Evolutionary conservation across 2,888 invertebrate species (phyloP).

Genomic region (Nemurella pictetii): DNA sequence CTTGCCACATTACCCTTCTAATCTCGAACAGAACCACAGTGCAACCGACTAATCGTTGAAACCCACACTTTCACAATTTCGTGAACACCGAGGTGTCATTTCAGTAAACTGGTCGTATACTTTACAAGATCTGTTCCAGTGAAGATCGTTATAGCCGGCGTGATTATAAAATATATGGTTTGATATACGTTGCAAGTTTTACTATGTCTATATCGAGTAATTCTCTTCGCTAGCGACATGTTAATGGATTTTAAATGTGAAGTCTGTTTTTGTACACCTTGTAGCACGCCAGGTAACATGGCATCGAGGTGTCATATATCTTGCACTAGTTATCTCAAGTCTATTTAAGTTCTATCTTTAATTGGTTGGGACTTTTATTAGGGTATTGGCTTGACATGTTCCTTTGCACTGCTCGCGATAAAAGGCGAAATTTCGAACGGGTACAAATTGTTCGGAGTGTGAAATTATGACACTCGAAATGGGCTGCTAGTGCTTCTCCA

Average conservation of each 20-base stretch:
- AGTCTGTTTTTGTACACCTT: conserved; percentile 30
- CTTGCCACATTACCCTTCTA: conserved; percentile 7
- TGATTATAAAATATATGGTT: conserved; percentile 27
- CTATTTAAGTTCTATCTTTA: conserved; percentile 32
- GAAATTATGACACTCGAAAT: neutral
- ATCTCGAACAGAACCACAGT: neutral
- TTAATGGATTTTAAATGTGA: conserved; percentile 29
- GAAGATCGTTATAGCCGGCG: neutral
- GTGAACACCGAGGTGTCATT: neutral
- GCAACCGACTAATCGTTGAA: conserved; percentile 5
- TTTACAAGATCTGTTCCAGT: neutral
- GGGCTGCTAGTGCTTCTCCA: neutral
- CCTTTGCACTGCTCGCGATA: conserved; percentile 5
- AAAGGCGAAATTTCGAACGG: neutral
- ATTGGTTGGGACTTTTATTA: conserved; percentile 32
- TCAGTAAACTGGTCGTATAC: neutral
- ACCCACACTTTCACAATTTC: conserved; percentile 2
- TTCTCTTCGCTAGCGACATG: conserved; percentile 18
- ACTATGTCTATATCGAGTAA: conserved; percentile 4
- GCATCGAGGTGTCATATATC: conserved; percentile 29
- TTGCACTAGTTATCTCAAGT: conserved; percentile 16
- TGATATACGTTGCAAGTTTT: conserved; percentile 17
- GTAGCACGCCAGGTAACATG: conserved; percentile 22
- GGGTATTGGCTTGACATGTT: conserved; percentile 30
- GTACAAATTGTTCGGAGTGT: neutral